Evolutionary conservation across 2,888 invertebrate genomes (phyloP).

Genomic region (Pristionchus maxplancki): DNA sequence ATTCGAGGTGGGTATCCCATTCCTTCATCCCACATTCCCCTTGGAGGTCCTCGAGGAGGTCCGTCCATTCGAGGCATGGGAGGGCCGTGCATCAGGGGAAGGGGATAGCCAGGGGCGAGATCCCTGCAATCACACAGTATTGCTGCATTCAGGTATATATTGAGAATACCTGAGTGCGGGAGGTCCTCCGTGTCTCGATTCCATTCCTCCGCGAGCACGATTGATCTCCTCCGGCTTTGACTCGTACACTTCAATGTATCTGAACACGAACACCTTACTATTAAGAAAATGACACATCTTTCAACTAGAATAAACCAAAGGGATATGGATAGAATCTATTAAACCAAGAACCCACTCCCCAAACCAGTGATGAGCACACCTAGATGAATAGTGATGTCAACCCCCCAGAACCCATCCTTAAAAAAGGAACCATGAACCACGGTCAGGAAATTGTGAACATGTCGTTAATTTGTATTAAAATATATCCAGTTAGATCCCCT

Average conservation of each 20-base stretch:
- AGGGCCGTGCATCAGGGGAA: conserved; percentile 17
- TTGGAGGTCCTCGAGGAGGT: not conserved
- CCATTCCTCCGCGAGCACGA: conserved; percentile 50
- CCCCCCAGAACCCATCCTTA: not conserved
- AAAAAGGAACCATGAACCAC: not conserved
- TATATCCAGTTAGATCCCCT: too few species aligned
- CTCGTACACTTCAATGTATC: conserved; percentile 73
- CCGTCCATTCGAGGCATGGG: conserved; percentile 5
- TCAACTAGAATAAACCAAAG: not conserved
- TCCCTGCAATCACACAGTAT: conserved; percentile 20
- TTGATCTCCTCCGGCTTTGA: conserved; percentile 59
- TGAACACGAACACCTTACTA: conserved; percentile 53
- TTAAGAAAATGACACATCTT: not conserved
- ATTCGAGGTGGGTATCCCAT: not conserved
- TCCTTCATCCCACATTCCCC: conserved; percentile 11
- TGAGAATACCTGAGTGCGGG: not conserved
- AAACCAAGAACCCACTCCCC: not conserved
- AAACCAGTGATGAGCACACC: conserved; percentile 30
- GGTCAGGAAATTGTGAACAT: too few species aligned
- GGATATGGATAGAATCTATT: not conserved
- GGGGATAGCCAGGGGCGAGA: not conserved
- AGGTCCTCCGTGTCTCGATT: conserved; percentile 9
- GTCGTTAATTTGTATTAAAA: too few species aligned
- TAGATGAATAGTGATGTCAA: not conserved
- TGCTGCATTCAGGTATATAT: not conserved